phyloP scores from a whole-genome alignment of 2,113 vertebrate genomes.

The Paedocypris sp. region DNA sequence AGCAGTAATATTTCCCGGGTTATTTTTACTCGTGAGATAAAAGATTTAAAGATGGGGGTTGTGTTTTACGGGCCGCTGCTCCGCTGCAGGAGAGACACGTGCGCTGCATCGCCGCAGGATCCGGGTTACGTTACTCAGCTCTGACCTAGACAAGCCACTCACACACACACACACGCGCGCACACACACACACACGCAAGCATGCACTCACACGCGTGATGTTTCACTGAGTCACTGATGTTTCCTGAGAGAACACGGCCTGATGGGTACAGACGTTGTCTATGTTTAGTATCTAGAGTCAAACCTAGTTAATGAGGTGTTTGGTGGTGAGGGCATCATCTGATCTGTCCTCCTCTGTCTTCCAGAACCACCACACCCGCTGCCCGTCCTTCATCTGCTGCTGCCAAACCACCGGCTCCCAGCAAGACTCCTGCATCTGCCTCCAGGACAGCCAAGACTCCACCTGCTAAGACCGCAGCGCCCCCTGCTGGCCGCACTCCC shows the following conservation, averaged over 20 bases:
- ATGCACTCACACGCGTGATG: too few species aligned
- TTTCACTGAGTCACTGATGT: too few species aligned
- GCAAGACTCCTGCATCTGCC: slow-evolving; percentile 12
- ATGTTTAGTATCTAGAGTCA: too few species aligned
- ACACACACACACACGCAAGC: too few species aligned
- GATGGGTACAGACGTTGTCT: too few species aligned
- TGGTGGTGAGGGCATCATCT: too few species aligned
- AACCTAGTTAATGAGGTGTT: too few species aligned
- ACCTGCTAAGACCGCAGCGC: slow-evolving; percentile 51
- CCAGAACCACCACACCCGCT: slow-evolving; percentile 34
- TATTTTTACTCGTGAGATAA: slow-evolving; percentile 51
- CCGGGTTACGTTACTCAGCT: slow-evolving; percentile 45
- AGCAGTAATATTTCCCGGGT: slow-evolving; percentile 31
- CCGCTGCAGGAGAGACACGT: slow-evolving; percentile 20
- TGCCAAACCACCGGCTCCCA: slow-evolving; percentile 32
- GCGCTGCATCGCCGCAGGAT: slow-evolving; percentile 41
- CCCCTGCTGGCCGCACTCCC: slow-evolving; percentile 55
- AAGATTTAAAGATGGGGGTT: slow-evolving; percentile 49
- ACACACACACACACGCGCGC: too few species aligned
- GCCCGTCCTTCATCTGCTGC: slow-evolving; percentile 49
- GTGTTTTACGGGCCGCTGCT: slow-evolving; percentile 25
- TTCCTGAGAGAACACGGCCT: too few species aligned
- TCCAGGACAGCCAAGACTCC: slow-evolving; percentile 43
- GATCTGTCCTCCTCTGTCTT: too few species aligned
- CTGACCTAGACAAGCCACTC: slow-evolving; percentile 23